Conservation (phyloP, 2,113 vertebrate species). For the Antechinus flavipes region DNA sequence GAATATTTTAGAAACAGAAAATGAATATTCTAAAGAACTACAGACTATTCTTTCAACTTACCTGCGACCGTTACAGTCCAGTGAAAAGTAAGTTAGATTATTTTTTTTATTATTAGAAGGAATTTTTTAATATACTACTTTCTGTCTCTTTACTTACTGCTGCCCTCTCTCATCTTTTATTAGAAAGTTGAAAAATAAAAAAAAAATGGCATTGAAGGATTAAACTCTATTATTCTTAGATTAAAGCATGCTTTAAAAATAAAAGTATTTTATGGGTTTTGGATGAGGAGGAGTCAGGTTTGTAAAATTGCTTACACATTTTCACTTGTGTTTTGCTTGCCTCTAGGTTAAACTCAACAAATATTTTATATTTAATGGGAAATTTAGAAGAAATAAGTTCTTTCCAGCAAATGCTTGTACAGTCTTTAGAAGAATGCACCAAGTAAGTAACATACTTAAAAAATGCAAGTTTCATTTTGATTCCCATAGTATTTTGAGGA, state of each 20-base stretch:
- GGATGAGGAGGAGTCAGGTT: not conserved
- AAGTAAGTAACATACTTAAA: slow-evolving; percentile 89
- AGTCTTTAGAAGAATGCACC: slow-evolving; percentile 97
- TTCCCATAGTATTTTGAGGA: not conserved
- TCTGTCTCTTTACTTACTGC: not conserved
- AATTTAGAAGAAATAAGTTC: slow-evolving; percentile 98
- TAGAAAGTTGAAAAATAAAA: not conserved
- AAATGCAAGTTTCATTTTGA: not conserved
- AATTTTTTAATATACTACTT: not conserved
- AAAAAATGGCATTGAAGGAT: not conserved
- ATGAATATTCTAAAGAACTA: slow-evolving; percentile 97
- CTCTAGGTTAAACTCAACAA: slow-evolving; percentile 89
- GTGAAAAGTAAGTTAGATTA: slow-evolving; percentile 91
- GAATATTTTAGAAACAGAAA: slow-evolving; percentile 99
- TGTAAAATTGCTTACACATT: not conserved
- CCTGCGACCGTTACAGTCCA: slow-evolving; percentile 93
- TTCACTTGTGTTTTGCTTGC: slow-evolving; percentile 53
- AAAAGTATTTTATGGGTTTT: not conserved
- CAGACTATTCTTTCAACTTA: slow-evolving; percentile 95
- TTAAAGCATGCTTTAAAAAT: not conserved
- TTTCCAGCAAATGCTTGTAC: slow-evolving; percentile 98
- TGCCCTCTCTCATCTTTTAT: not conserved
- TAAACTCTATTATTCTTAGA: not conserved
- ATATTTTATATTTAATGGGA: slow-evolving; percentile 92
- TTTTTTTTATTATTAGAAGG: too few relatives aligned